Base-by-base conservation (phyloP, 2,888 invertebrate species). In the Hermodice carunculata region DNA sequence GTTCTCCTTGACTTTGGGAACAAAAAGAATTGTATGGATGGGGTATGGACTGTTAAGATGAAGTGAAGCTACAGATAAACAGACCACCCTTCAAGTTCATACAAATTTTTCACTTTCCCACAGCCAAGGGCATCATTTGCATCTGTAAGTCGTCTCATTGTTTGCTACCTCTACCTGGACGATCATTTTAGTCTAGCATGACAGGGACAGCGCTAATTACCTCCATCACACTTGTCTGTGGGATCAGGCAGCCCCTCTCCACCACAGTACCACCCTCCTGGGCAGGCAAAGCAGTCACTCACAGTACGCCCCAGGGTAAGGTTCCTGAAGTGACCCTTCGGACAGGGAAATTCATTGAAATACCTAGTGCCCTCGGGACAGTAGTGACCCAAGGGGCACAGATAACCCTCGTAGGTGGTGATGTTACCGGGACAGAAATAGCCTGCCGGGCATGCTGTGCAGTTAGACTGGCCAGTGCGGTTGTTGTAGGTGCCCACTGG, bases 381-480 rank as follows among this genome's bases (percentile, higher is more conserved):
- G 66, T 78, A 82, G 64, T 81, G 69, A 5, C 83, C 83, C 2
- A 61, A 61, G 2, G 81, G 81, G 54, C 82, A 83, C 0, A 79
- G 79, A 72, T 6, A 64, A 51, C 29, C 49, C 42, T 67, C 66
- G 49, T 76, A 83, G 11, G 76, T 75, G 6, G 80, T 80, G 48
- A 76, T 78, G 66, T 81, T 81, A 24, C 75, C 79, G 8, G 79
- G 79, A 67, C 84, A 84, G 76, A 72, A 84, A 71, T 80, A 83
- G 24, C 82, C 77, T 0, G 78, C 69, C 1, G 79, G 80, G 69
- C 84, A 84, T 3, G 56, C 48, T 52, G 77, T 77, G 61, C 84
- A 84, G 19, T 68, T 71, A 0, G 71, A 65, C 48, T 77, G 78
- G 14, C 80, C 81, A 1, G 81, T 83, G 24, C 79, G 59, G 61